Percentiles rank a stretch among this genome's conserved stretches.
Evolutionary conservation across 1,140 invertebrate genomes (phyloP).

Genomic region (Diachasma alloeum): DNA sequence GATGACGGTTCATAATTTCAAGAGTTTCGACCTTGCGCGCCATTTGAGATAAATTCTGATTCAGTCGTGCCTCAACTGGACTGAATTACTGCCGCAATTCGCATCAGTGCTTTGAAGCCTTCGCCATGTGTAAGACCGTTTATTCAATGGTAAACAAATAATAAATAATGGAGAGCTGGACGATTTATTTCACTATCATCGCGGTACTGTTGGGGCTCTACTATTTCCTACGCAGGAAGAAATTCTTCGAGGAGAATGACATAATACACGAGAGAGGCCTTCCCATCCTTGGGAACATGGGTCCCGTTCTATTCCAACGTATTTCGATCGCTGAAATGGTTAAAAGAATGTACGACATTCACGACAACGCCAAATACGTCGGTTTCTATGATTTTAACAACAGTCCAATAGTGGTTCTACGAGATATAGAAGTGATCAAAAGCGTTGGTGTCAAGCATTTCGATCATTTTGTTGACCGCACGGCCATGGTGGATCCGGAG

Average conservation of each 20-base stretch:
- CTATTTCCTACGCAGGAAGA: neutral
- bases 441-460: slow-evolving; percentile 71
- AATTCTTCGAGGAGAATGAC: neutral
- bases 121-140: too few relatives aligned
- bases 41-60: neutral
- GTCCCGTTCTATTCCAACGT: neutral
- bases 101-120: neutral
- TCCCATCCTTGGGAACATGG: neutral
- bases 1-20: too few relatives aligned
- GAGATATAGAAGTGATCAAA: slow-evolving; percentile 70
- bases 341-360: neutral
- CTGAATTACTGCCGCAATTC: neutral
- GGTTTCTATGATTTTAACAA: slow-evolving; percentile 64
- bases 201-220: neutral
- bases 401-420: slow-evolving; percentile 65
- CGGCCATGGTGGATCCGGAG: neutral
- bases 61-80: neutral
- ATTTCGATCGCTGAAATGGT: neutral
- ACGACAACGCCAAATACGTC: slow-evolving; percentile 38
- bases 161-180: neutral
- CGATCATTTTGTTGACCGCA: slow-evolving; percentile 68
- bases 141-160: too few relatives aligned
- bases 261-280: neutral
- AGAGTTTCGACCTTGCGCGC: neutral
- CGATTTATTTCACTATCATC: neutral